Evolutionary conservation across 2,113 vertebrate genomes (phyloP), one percentile per base, ranked within the genome.

Genomic region (Cisticola juncidis): DNA sequence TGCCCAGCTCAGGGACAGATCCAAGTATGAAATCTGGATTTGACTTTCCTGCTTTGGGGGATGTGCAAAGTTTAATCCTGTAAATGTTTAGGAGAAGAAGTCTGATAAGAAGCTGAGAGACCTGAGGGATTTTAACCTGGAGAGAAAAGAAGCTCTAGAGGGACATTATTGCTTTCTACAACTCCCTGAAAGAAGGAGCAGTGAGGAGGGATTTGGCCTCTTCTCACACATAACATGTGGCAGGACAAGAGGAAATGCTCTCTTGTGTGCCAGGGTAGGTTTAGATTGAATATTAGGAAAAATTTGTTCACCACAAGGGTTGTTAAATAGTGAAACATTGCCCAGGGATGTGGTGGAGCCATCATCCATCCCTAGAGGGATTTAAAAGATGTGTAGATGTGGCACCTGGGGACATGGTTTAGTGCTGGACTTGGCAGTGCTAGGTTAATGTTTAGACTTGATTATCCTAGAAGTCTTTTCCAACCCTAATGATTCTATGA

Each of bases 121-220:
- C 26, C 33, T 73, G 19, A 6, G 8, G 15, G 11, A 21, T 51
- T 56, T 36, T 20, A 45, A 17, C 19, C 28, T 29, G 33, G 26
- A 73, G 69, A 65, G 14, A 42, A 66, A 58, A 45, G 22, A n/a
- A 56, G 19, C 19, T 68, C n/a, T 23, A 40, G 28, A n/a, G 13
- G 38, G 24, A 53, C 9, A 5, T 53, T 22, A 17, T 18, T 38
- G 7, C 45, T 57, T 45, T 53, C 33, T n/a, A 25, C 5, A 57
- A 9, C 9, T 57, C 38, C 36, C 23, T 38, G 28, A 38, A 26
- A 36, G 25, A 25, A 57, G 18, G 8, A 28, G 22, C 7, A 65
- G 14, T 44, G 51, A 44, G 42, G 8, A 24, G 6, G 5, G 6
- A 22, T 1, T 51, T 0, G 0, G 5, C 33, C 12, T 51, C 24